These are phyloP conservation scores for Acleris literana DNA, from an alignment of 2,888 invertebrate genomes.

Conservation along the genomic window DNA sequence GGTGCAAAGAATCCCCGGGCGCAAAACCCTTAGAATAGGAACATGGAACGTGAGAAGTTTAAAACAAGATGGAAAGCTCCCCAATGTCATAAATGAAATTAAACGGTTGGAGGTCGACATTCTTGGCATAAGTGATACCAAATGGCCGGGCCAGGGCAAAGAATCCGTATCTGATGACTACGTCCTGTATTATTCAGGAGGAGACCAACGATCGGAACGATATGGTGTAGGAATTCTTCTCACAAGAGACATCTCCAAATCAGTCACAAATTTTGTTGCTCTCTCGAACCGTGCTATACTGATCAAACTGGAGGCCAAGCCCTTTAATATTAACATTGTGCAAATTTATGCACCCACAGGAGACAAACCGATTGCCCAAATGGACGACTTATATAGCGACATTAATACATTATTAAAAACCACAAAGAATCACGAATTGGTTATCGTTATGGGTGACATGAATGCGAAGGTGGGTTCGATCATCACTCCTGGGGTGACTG, in stretches of 20 bases:
- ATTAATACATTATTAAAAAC: background rate
- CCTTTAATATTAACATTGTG: too few species aligned
- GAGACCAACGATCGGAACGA: background rate
- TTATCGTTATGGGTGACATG: too few species aligned
- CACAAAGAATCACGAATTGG: constrained; percentile 15
- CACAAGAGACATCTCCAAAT: background rate
- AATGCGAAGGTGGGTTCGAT: constrained; percentile 25
- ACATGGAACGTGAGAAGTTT: background rate
- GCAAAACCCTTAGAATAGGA: constrained; percentile 3
- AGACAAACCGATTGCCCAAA: too few species aligned
- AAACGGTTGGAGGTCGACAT: background rate
- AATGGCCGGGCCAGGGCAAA: too few species aligned
- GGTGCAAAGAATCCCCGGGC: constrained; percentile 9
- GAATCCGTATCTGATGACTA: too few species aligned
- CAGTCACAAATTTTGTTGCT: background rate
- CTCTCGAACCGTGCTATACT: background rate
- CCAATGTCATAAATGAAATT: background rate
- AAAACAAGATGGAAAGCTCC: constrained; percentile 1
- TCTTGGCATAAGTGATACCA: too few species aligned
- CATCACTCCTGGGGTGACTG: background rate
- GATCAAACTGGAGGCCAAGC: background rate
- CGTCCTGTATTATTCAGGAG: too few species aligned
- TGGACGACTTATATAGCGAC: background rate
- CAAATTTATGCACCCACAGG: too few species aligned
- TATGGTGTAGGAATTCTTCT: constrained; percentile 8